Evolutionary conservation across 2,797 vertebrate species (phyloP).

Genomic region (Paratrypauchen microcephalus): DNA sequence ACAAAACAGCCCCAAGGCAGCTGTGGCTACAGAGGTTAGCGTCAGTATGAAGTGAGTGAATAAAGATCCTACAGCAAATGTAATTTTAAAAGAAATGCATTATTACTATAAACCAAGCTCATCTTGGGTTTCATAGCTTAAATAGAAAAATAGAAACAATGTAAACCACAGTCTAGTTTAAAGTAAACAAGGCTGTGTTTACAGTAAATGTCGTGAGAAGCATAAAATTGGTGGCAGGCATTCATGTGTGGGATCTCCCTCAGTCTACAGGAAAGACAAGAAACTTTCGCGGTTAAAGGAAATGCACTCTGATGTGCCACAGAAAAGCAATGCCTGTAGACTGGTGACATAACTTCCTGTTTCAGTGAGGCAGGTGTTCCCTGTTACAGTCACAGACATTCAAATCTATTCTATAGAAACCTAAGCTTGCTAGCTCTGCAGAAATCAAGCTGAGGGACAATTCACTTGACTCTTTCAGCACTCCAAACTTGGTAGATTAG

Average conservation of each 20-base stretch:
- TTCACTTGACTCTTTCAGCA: slow-evolving; percentile 27
- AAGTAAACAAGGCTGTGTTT: not conserved
- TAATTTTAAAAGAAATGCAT: not conserved
- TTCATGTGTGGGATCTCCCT: slow-evolving; percentile 58
- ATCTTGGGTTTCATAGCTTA: not conserved
- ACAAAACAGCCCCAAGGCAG: not conserved
- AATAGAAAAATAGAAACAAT: not conserved
- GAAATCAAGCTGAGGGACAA: not conserved
- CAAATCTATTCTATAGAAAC: slow-evolving; percentile 18
- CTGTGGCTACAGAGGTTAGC: not conserved
- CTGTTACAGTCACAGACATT: slow-evolving; percentile 37
- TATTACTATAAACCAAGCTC: not conserved
- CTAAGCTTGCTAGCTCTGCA: not conserved
- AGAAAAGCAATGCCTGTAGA: slow-evolving; percentile 31
- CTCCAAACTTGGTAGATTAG: not conserved
- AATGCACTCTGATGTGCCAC: slow-evolving; percentile 42
- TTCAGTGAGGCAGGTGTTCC: slow-evolving; percentile 36
- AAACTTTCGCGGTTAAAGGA: slow-evolving; percentile 69
- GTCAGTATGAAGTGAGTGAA: not conserved
- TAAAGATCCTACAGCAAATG: not conserved
- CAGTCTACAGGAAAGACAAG: slow-evolving; percentile 51
- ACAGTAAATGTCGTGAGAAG: not conserved
- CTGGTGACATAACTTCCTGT: slow-evolving; percentile 67
- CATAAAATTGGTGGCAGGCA: not conserved
- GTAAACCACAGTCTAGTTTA: not conserved